phyloP scores from a whole-genome alignment of 2,113 vertebrate genomes.

The Daboia siamensis region DNA sequence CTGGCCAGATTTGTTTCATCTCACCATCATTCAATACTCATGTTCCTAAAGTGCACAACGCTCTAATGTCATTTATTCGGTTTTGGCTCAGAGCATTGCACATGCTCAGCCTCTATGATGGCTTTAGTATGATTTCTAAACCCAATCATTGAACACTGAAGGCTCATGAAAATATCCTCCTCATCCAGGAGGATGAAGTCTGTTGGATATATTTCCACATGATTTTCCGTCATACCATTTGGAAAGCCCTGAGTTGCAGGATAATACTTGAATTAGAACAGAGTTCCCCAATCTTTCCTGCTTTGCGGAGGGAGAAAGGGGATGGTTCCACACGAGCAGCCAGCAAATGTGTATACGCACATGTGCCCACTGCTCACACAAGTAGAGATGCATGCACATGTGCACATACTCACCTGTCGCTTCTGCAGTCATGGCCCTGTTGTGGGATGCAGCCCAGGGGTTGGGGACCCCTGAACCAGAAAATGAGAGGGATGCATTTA shows the following conservation, averaged over 20 bases:
- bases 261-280: background rate
- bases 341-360: background rate
- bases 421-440: background rate
- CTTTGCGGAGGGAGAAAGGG: background rate
- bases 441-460: background rate
- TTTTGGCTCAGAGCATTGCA: background rate
- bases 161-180: background rate
- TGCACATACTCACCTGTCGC: background rate
- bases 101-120: background rate
- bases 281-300: background rate
- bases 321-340: background rate
- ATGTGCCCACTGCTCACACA: fast-evolving
- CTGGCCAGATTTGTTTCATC: background rate
- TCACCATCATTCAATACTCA: background rate
- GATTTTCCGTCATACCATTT: background rate
- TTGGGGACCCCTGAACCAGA: background rate
- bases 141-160: background rate
- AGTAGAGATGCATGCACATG: background rate
- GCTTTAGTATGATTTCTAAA: background rate
- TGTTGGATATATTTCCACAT: background rate
- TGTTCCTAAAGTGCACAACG: background rate
- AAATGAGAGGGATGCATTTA: background rate
- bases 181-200: background rate
- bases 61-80: background rate
- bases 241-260: background rate